Base-by-base conservation (phyloP, 2,888 invertebrate species). In the Cantharis lateralis region DNA sequence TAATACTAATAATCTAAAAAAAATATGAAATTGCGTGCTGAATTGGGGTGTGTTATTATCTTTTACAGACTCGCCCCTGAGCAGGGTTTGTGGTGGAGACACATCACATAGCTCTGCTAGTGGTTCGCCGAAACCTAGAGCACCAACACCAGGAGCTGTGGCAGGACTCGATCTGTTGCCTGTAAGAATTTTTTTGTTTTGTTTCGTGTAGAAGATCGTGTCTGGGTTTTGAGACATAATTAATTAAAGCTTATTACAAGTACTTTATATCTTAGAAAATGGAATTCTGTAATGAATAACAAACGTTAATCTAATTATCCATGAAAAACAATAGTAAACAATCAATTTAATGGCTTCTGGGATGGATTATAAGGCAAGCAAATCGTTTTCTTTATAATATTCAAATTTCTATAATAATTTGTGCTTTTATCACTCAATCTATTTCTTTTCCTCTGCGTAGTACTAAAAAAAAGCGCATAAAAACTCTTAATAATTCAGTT, bases 141-240 rank as follows among this genome's bases (percentile, higher is more conserved):
- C 87, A 62, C 84, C 87, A 68, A 87, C 88, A 32, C 85, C 87
- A 62, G 88, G 88, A 79, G 86, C 88, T 78, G 87, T 88, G 82
- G 86, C 87, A 76, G 88, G 88, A 76, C 85, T 89, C 74, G 89
- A 89, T 81, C 85, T 89, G 71, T 82, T 89, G 74, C 88, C 88
- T 73, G 89, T 89, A 84, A 87, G 87, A 84, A 62, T 15, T 72
- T 15, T 28, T 63, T 72, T 16, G 32, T 16, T 64, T 72, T 11
- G 18, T 63, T 18, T 63, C 48, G 18, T 63, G 15, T 63, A 15
- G 16, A 63, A 63, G 63, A 48, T 63, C 16, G 63, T 63, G 63
- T 15, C 18, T 63, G 15, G 11, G 11, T 62, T 20, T 68, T 68
- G n/a, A 66, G 48, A 48, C n/a, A 48, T 48, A n/a, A 48, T 48